A percentile compares a stretch with the other conserved stretches of the same genome.
Evolutionary conservation across 2,888 invertebrate species (phyloP).

Genomic region (Caenorhabditis virilis): DNA sequence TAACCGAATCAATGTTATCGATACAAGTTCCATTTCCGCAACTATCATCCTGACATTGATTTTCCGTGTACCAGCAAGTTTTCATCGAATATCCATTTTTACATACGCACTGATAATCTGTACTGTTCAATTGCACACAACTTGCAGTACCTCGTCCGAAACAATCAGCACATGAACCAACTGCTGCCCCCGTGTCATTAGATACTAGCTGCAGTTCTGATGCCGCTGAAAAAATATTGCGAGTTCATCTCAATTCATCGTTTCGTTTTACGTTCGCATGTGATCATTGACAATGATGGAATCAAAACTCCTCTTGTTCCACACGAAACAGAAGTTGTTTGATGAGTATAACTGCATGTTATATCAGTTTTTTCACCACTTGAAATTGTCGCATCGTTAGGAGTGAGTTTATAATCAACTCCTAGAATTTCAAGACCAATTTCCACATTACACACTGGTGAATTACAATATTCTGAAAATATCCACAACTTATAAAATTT

Average conservation of each 20-base stretch:
- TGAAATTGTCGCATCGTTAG: constrained; percentile 4
- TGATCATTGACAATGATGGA: constrained; percentile 19
- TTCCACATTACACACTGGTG: constrained; percentile 12
- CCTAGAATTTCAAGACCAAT: constrained; percentile 12
- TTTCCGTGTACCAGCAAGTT: constrained; percentile 19
- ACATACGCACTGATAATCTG: constrained; percentile 12
- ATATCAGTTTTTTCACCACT: neutral
- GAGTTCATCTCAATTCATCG: neutral
- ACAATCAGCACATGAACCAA: constrained; percentile 8
- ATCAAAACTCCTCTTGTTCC: constrained; percentile 18
- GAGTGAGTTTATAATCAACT: constrained; percentile 8
- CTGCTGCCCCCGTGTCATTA: too few species aligned
- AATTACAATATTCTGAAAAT: constrained; percentile 29
- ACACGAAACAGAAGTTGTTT: constrained; percentile 14
- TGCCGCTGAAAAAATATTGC: neutral
- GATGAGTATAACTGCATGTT: constrained; percentile 22
- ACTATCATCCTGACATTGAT: constrained; percentile 5
- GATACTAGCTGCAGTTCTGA: neutral
- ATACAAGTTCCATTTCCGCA: constrained; percentile 29
- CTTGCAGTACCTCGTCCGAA: constrained; percentile 15
- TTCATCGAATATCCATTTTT: constrained; percentile 24
- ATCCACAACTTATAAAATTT: neutral
- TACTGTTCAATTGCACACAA: constrained; percentile 8
- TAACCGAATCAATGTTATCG: too few species aligned
- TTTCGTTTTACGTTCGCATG: neutral